These are phyloP conservation scores for Telmatherina bonti DNA, from an alignment of 2,797 vertebrate species.

Conservation along the genomic window DNA sequence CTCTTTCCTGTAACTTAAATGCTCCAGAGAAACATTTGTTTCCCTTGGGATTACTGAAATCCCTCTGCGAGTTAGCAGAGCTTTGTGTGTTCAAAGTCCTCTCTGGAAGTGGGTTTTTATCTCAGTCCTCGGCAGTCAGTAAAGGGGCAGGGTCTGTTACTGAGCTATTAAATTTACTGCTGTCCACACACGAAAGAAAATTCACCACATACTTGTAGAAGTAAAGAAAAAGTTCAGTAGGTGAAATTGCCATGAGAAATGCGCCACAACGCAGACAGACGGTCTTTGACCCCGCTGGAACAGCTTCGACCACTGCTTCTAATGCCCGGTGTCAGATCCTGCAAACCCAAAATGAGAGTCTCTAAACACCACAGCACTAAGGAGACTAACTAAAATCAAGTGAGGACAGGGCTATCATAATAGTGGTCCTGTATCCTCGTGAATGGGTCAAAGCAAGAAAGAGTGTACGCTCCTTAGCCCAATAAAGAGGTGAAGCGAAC, in stretches of 20 bases:
- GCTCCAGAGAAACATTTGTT: background rate
- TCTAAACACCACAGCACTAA: too few relatives aligned
- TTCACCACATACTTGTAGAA: background rate
- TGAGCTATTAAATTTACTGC: background rate
- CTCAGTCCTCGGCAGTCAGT: background rate
- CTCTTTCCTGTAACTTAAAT: background rate
- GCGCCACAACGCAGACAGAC: too few relatives aligned
- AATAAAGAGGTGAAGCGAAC: too few relatives aligned
- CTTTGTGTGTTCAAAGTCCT: constrained; percentile 47
- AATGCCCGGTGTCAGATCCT: too few relatives aligned
- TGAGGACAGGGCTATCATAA: too few relatives aligned
- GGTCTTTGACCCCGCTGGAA: too few relatives aligned
- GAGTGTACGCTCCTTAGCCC: too few relatives aligned
- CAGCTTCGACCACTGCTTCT: too few relatives aligned
- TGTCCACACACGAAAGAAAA: background rate
- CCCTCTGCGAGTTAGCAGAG: constrained; percentile 7
- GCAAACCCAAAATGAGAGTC: too few relatives aligned
- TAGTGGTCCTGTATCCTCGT: too few relatives aligned
- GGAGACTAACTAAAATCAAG: too few relatives aligned
- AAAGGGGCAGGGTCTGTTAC: background rate
- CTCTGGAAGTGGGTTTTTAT: background rate
- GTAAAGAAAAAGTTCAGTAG: constrained; percentile 12
- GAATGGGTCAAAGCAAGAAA: too few relatives aligned
- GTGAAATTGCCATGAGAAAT: background rate
- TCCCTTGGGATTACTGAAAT: background rate